These are phyloP conservation scores for Microplitis deprimator DNA, from an alignment of 2,888 invertebrate species.

Conservation along the genomic window DNA sequence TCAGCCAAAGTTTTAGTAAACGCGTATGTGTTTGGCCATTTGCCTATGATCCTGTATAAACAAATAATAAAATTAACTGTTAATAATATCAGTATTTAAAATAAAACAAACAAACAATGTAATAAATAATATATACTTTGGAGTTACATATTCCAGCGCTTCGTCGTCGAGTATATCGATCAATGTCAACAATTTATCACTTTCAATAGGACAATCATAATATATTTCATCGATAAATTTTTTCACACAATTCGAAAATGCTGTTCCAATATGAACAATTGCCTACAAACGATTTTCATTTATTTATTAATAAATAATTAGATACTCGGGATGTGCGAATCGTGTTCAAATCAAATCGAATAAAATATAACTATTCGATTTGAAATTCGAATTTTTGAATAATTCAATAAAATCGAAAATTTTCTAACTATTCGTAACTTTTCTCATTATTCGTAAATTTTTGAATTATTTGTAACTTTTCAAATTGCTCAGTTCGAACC, in stretches of 20 bases:
- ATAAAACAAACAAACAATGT: not conserved
- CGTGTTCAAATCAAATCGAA: no score
- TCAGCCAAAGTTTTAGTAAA: slow-evolving; percentile 83
- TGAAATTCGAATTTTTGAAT: no score
- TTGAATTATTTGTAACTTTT: no score
- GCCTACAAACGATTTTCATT: slow-evolving; percentile 53
- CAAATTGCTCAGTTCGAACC: no score
- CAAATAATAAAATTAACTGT: slow-evolving; percentile 32
- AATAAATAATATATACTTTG: slow-evolving; percentile 55
- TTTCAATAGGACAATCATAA: slow-evolving; percentile 60
- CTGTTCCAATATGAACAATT: slow-evolving; percentile 67
- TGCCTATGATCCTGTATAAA: slow-evolving; percentile 70
- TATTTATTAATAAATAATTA: not conserved
- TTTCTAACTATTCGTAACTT: no score
- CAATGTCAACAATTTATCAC: slow-evolving; percentile 60
- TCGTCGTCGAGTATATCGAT: slow-evolving; percentile 61
- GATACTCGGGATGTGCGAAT: not conserved
- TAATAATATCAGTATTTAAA: not conserved
- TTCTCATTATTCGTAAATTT: no score
- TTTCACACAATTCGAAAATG: slow-evolving; percentile 62
- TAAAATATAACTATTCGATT: no score
- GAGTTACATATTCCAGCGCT: slow-evolving; percentile 56
- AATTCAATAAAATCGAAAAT: no score
- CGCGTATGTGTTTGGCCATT: slow-evolving; percentile 82
- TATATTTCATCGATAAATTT: slow-evolving; percentile 65